A percentile compares a stretch with the other conserved stretches of the same genome.
phyloP scores from a whole-genome alignment of 2,797 vertebrate species.

The Enteromius paludinosus region DNA sequence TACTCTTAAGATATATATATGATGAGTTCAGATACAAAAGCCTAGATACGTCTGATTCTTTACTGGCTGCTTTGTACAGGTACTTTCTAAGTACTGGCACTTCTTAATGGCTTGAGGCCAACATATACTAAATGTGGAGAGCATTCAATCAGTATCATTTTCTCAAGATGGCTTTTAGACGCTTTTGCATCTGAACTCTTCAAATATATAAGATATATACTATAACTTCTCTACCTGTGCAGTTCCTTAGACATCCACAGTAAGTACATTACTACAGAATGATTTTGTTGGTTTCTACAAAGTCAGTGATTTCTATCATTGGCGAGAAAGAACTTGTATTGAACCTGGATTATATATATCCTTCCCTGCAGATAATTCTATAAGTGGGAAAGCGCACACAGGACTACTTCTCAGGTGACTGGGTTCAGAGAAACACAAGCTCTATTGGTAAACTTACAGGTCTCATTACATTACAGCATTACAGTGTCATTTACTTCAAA shows the following conservation, averaged over 20 bases:
- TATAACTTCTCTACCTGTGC: neutral
- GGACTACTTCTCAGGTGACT: slow-evolving; percentile 20
- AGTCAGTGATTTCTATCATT: neutral
- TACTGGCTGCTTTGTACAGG: too few relatives aligned
- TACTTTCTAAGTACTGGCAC: too few relatives aligned
- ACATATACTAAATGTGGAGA: too few relatives aligned
- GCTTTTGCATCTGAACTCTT: too few relatives aligned
- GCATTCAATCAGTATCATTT: too few relatives aligned
- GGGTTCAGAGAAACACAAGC: slow-evolving; percentile 35
- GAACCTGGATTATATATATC: neutral
- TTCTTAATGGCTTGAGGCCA: too few relatives aligned
- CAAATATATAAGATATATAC: too few relatives aligned
- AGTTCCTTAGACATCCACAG: neutral
- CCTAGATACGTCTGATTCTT: too few relatives aligned
- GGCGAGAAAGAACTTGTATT: neutral
- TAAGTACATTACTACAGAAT: neutral
- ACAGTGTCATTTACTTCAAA: slow-evolving; percentile 19
- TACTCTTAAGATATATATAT: neutral
- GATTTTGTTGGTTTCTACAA: neutral
- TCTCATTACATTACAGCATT: slow-evolving; percentile 29
- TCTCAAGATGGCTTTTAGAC: too few relatives aligned
- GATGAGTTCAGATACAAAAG: too few relatives aligned
- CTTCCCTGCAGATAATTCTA: neutral
- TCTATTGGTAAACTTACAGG: slow-evolving; percentile 23
- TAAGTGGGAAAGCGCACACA: neutral